A percentile compares a stretch with the other conserved stretches of the same genome.
Conservation (phyloP, 2,113 vertebrate genomes). For the Pelobates fuscus region DNA sequence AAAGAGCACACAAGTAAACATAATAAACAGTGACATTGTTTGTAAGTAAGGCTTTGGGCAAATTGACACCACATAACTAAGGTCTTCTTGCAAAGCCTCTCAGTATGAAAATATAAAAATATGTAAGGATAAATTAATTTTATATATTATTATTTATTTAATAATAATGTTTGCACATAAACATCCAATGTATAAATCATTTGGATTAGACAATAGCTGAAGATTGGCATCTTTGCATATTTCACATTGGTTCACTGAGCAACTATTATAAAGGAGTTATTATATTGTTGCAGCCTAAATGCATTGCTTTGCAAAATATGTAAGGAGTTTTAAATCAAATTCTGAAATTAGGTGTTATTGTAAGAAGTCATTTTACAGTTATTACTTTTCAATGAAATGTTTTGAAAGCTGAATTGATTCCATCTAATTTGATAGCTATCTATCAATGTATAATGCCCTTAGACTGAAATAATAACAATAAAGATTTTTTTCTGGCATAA, state of each 20-base stretch:
- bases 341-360: not conserved
- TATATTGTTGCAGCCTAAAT: not conserved
- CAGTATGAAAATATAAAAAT: not conserved
- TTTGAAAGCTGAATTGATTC: constrained; percentile 19
- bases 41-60: constrained; percentile 4
- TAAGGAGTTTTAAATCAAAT: too few species aligned
- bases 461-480: constrained; percentile 9
- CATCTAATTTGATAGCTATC: not conserved
- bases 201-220: too few species aligned
- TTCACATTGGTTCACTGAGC: too few species aligned
- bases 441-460: constrained; percentile 12
- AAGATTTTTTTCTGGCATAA: not conserved
- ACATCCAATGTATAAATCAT: too few species aligned
- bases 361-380: not conserved
- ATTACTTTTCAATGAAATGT: not conserved
- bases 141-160: not conserved
- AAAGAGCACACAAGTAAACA: constrained; percentile 2
- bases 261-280: too few species aligned
- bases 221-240: too few species aligned
- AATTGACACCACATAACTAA: not conserved
- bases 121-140: not conserved
- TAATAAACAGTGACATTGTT: constrained; percentile 50
- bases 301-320: too few species aligned
- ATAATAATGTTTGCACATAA: too few species aligned
- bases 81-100: not conserved